phyloP scores from a whole-genome alignment of 2,888 invertebrate genomes.

The Dyspetes luteomarginatus region DNA sequence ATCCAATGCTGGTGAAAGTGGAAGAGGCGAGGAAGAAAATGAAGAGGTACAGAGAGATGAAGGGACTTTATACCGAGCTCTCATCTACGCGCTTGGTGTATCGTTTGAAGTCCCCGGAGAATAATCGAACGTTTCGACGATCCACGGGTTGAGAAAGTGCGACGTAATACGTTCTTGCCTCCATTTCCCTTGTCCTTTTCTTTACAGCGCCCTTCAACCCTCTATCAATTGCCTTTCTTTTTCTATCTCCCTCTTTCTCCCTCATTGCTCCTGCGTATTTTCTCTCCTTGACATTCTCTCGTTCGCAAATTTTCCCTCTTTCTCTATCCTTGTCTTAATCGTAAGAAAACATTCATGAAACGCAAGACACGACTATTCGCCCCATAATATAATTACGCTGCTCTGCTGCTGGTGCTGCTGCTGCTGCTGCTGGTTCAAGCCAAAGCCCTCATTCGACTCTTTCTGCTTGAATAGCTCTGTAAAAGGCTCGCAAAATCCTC shows the following conservation, averaged over 20 bases:
- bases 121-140: constrained; percentile 70
- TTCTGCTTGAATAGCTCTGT: constrained; percentile 55
- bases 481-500: constrained; percentile 55
- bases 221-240: background rate
- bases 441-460: constrained; percentile 55
- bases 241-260: constrained; percentile 43
- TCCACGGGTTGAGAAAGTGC: constrained; percentile 34
- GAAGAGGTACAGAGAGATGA: constrained; percentile 34
- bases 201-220: constrained; percentile 9
- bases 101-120: constrained; percentile 68
- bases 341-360: constrained; percentile 53
- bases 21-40: constrained; percentile 15
- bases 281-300: constrained; percentile 23
- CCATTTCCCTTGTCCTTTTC: constrained; percentile 12
- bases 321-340: constrained; percentile 20
- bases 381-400: constrained; percentile 60
- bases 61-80: constrained; percentile 50
- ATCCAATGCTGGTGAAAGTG: constrained; percentile 22
- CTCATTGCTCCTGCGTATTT: constrained; percentile 49
- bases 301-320: constrained; percentile 3
- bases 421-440: constrained; percentile 25
- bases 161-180: constrained; percentile 22
- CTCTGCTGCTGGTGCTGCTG: constrained; percentile 34
- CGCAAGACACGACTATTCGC: constrained; percentile 45
- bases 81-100: constrained; percentile 34